phyloP scores from a whole-genome alignment of 2,113 vertebrate genomes.

The Tympanuchus pallidicinctus region DNA sequence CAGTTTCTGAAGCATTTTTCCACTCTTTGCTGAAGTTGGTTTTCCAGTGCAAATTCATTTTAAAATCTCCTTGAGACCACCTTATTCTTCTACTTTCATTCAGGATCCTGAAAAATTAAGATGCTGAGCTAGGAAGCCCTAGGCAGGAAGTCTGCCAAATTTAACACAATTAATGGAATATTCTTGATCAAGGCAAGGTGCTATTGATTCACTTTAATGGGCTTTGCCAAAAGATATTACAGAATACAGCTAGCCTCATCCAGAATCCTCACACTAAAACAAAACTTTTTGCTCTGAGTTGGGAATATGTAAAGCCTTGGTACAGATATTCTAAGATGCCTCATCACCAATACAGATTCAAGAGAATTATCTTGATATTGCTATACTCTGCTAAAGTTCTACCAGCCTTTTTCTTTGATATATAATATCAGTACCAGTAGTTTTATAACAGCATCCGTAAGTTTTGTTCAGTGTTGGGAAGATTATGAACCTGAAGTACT shows the following conservation, averaged over 20 bases:
- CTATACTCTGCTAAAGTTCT: not conserved
- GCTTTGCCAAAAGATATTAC: not conserved
- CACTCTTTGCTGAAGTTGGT: not conserved
- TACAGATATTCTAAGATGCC: not conserved
- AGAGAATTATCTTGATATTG: not conserved
- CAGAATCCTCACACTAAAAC: not conserved
- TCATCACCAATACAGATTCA: not conserved
- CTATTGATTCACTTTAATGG: not conserved
- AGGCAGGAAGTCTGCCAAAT: not conserved
- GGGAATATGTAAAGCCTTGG: accelerated
- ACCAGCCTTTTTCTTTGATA: not conserved
- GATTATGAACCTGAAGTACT: too few relatives aligned
- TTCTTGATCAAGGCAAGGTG: not conserved
- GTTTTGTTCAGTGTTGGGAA: too few relatives aligned
- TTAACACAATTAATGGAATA: not conserved
- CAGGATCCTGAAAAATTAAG: not conserved
- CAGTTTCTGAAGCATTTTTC: not conserved
- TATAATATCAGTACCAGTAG: not conserved
- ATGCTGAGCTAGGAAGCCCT: not conserved
- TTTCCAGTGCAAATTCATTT: not conserved
- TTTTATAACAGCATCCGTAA: not conserved
- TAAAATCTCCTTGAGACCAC: not conserved
- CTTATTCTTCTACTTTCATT: not conserved
- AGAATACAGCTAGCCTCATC: not conserved
- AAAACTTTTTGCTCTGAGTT: not conserved